Evolutionary conservation across 2,888 invertebrate genomes (phyloP).

Genomic region (Brachyopa scutellaris): DNA sequence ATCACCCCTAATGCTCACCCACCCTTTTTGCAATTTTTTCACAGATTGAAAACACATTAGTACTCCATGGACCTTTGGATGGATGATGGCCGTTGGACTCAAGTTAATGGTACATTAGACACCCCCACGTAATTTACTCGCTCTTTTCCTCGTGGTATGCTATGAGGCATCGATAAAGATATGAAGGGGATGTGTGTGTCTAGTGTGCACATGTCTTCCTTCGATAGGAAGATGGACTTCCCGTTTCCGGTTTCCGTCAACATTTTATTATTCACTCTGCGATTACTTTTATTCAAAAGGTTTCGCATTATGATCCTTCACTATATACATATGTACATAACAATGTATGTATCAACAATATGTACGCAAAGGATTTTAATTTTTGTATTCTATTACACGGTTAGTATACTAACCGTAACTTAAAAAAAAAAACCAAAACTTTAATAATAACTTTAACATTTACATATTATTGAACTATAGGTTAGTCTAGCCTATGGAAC

Average conservation of each 20-base stretch:
- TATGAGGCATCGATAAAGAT: conserved; percentile 61
- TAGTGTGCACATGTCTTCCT: conserved; percentile 62
- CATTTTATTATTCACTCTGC: conserved; percentile 66
- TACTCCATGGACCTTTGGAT: conserved; percentile 61
- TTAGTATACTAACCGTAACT: too few species aligned
- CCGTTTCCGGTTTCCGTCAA: conserved; percentile 82
- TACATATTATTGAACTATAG: too few species aligned
- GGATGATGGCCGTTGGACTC: conserved; percentile 65
- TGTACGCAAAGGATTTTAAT: conserved; percentile 29
- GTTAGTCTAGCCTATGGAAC: too few species aligned
- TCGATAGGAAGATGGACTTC: conserved; percentile 81
- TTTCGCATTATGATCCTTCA: conserved; percentile 48
- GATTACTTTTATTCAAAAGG: conserved; percentile 53
- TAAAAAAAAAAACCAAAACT: not conserved
- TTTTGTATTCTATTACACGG: too few species aligned
- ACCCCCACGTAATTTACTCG: conserved; percentile 70
- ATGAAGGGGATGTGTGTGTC: conserved; percentile 53
- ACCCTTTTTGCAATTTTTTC: conserved; percentile 38
- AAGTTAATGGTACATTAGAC: conserved; percentile 72
- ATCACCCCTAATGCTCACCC: conserved; percentile 50
- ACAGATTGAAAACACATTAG: conserved; percentile 71
- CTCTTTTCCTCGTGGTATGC: conserved; percentile 56
- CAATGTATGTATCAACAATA: too few species aligned
- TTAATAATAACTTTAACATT: too few species aligned
- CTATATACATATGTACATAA: too few species aligned